Evolutionary conservation across 1,140 invertebrate species (phyloP), one percentile per base, ranked within the genome.

Genomic region (Heliconius melpomene): DNA sequence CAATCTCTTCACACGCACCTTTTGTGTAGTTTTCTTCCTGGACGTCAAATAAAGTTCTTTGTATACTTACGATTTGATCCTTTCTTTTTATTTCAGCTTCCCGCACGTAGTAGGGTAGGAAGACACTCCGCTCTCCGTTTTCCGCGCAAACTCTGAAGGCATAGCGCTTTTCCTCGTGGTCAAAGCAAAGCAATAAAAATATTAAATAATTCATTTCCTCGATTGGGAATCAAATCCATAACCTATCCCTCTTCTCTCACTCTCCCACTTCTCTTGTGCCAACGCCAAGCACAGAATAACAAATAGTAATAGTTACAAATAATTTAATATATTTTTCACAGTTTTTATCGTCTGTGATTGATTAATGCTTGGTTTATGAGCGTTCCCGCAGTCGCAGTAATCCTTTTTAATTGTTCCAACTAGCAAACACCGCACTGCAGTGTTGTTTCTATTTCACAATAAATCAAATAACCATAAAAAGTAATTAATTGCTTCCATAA

Each of bases 401-500:
- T 71, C 70, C 70, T 71, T 71, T 71, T 71, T 71, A 36, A 71
- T 71, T 71, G 70, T 71, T 36, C 36, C 16, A 74, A 74, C 20
- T 38, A 52, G n/a, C 73, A 50, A 40, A 74, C n/a, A 74, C 73
- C 46, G 73, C 73, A 74, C 11, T 74, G 73, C 73, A 46, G 38
- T 74, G 32, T 2, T 50, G 20, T 74, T 74, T 50, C 23, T 75
- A 66, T 70, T 70, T 70, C 32, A 20, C 26, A 46, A 46, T 60
- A 29, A 29, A 74, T 70, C 57, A 66, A 76, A 76, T 29, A 8
- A 20, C 60, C 36, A 36, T 76, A 70, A 70, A 76, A 76, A 76
- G 29, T 76, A 66, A 76, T 76, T 70, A 66, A 76, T 46, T 38
- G 36, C 32, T 76, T 70, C 60, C 60, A 76, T 70, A 76, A 76